Base-by-base conservation (phyloP, 2,113 vertebrate species). In the Struthio camelus region DNA sequence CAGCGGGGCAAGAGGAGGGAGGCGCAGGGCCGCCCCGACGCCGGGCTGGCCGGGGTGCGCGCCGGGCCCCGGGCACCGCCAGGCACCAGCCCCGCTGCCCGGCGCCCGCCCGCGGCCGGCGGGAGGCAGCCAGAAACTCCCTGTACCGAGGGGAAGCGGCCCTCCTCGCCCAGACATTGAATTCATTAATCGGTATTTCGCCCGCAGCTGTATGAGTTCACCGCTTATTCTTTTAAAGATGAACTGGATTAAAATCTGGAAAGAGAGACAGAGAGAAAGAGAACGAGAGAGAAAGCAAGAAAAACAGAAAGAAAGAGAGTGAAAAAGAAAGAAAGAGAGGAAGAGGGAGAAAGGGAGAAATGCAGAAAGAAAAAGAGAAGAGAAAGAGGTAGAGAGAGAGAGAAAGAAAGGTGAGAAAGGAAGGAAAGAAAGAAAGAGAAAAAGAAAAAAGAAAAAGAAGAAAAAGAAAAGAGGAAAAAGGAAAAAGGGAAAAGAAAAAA, bases 121-220 rank as follows among this genome's bases (percentile, higher is more conserved):
- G 66, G 81, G 87, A 81, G 84, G 38, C n/a, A 87, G 54, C 20
- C 77, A 42, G 75, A 75, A 90, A 72, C 84, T 36, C 83, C 50
- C 7, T 32, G 53, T 24, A 25, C 5, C 10, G 66, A 46, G 71
- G 56, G 50, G 65, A 78, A 89, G 67, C 34, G 17, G 46, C 27
- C 44, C 62, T 88, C 14, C 66, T n/a, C 38, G 53, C 58, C 20
- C 59, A 56, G 75, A 54, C 62, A 32, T 44, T 59, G 95, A 78
- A 78, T 56, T 59, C 28, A 54, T 69, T 50, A 69, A 38, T 59
- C 50, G 22, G 61, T n/a, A n/a, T 81, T 91, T 89, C 22, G 42
- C 77, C 77, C 24, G n/a, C 54, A 89, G 94, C 81, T 22, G 4
- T 38, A 44, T 62, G 92, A 89, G 80, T 96, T 93, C 51, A 92